Conservation (phyloP, 2,113 vertebrate genomes). For the Syngnathus typhle region DNA sequence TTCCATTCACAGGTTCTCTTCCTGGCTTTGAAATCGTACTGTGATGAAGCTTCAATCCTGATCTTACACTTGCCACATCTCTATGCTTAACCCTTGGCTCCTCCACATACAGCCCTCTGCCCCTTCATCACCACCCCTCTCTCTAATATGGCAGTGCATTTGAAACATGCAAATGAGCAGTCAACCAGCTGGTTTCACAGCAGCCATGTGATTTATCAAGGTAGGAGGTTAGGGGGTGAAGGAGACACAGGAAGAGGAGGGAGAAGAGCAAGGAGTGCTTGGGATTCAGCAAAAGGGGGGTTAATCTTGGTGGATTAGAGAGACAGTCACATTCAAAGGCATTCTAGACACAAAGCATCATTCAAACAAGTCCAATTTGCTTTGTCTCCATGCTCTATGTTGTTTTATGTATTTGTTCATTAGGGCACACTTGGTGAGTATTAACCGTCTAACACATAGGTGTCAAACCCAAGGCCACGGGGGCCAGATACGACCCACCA, state of each 20-base stretch:
- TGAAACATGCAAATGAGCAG: slow-evolving; percentile 72
- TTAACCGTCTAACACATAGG: slow-evolving; percentile 9
- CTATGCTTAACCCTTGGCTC: slow-evolving; percentile 18
- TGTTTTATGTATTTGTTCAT: slow-evolving; percentile 15
- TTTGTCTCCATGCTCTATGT: slow-evolving; percentile 1
- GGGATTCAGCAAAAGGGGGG: slow-evolving; percentile 18
- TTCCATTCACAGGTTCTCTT: slow-evolving; percentile 9
- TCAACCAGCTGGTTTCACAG: slow-evolving; percentile 71
- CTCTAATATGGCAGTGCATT: slow-evolving; percentile 58
- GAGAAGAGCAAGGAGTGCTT: not conserved
- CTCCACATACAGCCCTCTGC: slow-evolving; percentile 22
- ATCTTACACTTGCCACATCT: slow-evolving; percentile 19
- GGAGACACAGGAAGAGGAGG: slow-evolving; percentile 31
- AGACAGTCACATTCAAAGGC: slow-evolving; percentile 47
- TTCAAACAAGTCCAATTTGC: slow-evolving; percentile 9
- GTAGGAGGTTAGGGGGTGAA: slow-evolving; percentile 64
- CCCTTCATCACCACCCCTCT: slow-evolving; percentile 29
- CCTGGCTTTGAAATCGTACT: slow-evolving; percentile 19
- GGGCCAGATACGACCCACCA: no score
- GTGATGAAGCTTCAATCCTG: slow-evolving; percentile 19
- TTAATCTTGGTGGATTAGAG: slow-evolving; percentile 22
- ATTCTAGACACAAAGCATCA: slow-evolving; percentile 27
- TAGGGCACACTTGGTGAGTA: slow-evolving; percentile 16
- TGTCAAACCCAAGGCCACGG: no score
- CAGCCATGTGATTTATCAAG: slow-evolving; percentile 70